These are phyloP conservation scores for Drosophila elegans DNA, from an alignment of 1,140 invertebrate genomes.

Conservation along the genomic window DNA sequence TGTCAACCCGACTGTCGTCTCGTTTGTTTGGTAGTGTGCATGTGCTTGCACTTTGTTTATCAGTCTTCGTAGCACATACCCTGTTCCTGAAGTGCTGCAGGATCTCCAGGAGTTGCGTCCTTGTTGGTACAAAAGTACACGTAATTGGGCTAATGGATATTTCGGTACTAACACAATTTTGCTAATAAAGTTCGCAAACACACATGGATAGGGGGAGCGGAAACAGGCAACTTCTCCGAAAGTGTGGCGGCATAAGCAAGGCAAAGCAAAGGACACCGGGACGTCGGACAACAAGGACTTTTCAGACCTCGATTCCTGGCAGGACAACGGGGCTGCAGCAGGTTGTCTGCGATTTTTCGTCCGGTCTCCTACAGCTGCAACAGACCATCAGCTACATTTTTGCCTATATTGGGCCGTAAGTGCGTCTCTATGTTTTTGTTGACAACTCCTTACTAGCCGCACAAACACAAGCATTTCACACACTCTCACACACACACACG, in stretches of 20 bases:
- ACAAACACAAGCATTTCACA: constrained; percentile 31
- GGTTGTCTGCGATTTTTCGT: constrained; percentile 72
- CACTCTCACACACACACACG: not conserved
- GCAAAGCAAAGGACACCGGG: constrained; percentile 12
- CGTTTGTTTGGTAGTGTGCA: constrained; percentile 61
- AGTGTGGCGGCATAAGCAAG: constrained; percentile 54
- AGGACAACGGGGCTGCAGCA: constrained; percentile 40
- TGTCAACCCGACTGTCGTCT: constrained; percentile 50
- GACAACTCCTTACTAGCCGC: constrained; percentile 73
- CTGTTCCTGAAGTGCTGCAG: constrained; percentile 20
- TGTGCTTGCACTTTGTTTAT: constrained; percentile 69
- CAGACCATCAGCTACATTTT: constrained; percentile 59
- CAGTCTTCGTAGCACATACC: constrained; percentile 36
- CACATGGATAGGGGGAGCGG: constrained; percentile 25
- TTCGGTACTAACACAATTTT: constrained; percentile 82
- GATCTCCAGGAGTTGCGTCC: constrained; percentile 15
- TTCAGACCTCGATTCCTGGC: constrained; percentile 17
- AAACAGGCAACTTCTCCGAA: constrained; percentile 15
- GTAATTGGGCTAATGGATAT: constrained; percentile 83
- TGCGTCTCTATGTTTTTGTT: constrained; percentile 81
- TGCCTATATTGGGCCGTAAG: constrained; percentile 68
- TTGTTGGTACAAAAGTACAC: constrained; percentile 74
- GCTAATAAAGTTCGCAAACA: constrained; percentile 83
- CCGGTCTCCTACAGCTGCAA: constrained; percentile 46
- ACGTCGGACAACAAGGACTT: constrained; percentile 17